Evolutionary conservation across 2,888 invertebrate species (phyloP), one percentile per base, ranked within the genome.

Genomic region (Rambutsinella grinnellia): DNA sequence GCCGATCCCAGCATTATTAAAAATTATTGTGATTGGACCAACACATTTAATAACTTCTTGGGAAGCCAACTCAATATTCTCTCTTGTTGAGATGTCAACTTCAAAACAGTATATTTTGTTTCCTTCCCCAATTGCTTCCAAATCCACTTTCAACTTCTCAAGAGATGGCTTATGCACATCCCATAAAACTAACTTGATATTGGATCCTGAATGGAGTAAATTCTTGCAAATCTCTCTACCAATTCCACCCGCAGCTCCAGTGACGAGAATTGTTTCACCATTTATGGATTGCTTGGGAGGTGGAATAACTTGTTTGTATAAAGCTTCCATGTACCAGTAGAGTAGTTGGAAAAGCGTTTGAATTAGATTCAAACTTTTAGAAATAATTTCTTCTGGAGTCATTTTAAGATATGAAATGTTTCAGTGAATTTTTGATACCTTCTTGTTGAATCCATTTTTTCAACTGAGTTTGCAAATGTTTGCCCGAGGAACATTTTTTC

Each of bases 191-290:
- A 92, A 89, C 56, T 86, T 88, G 1, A 90, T 90, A 51, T 90
- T 90, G 13, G 76, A 53, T 27, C 53, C 44, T 23, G 44, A 15
- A 15, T 87, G 86, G 1, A 90, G 88, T 74, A 92, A 85, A 83
- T 90, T 90, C 72, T 90, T 86, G 0, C 91, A 90, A 77, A 92
- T 86, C 85, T 91, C 90, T 72, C 89, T 88, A 0, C 92, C 92
- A 2, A 92, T 88, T 15, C 92, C 92, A 82, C 90, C 87, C 51
- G 92, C 92, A 49, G 92, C 89, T n/a, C 93, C 93, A 65, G 93
- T 67, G 8, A 76, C 71, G 53, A 75, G 27, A 57, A 75, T 75
- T 0, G 47, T 51, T 46, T 75, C 68, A 2, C 51, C 62, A 56
- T 63, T 62, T 3, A 75, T 36, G 8, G 56, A 51, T 58, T 68